Evolutionary conservation across 2,888 invertebrate genomes (phyloP), one percentile per base, ranked within the genome.

Genomic region (Sesia apiformis): DNA sequence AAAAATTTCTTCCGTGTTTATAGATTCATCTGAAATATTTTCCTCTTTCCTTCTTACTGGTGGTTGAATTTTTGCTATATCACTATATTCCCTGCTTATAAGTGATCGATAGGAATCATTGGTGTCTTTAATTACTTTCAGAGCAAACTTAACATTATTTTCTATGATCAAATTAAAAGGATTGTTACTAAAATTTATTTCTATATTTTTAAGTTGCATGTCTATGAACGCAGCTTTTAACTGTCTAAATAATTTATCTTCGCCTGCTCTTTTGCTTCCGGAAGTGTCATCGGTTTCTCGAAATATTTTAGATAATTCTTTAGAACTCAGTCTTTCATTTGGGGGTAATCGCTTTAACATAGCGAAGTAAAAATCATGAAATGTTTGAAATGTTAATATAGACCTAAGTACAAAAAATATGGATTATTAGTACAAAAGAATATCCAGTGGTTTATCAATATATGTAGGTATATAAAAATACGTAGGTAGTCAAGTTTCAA

Each of bases 311-410:
- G 63, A 72, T 46, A 89, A 72, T 49, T 88, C 88, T 65, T 84
- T 87, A 4, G 84, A 81, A 3, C 61, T 40, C 5, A 84, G 58
- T 64, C 82, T 75, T 8, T 89, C 86, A 46, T 57, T 76, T 40
- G 84, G 63, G 39, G 84, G 86, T 59, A 77, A 65, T 53, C 65
- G 69, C 62, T 81, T 89, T 49, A 91, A 76, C 72, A 84, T 78
- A 7, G 89, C 63, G 52, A 76, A 80, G 55, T 84, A 83, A 61
- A 90, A 90, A 59, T 90, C 90, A 53, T 84, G 84, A 3, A 90
- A 68, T n/a, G 78, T 66, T 78, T 91, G 89, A 60, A 75, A 84
- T 4, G 87, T 83, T 57, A 87, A 67, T 41, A 78, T 63, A 7
- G 78, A 80, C 60, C 89, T 89, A 77, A 60, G 84, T 84, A 57